phyloP scores from a whole-genome alignment of 1,140 invertebrate genomes.

The Dendrolimus punctatus region DNA sequence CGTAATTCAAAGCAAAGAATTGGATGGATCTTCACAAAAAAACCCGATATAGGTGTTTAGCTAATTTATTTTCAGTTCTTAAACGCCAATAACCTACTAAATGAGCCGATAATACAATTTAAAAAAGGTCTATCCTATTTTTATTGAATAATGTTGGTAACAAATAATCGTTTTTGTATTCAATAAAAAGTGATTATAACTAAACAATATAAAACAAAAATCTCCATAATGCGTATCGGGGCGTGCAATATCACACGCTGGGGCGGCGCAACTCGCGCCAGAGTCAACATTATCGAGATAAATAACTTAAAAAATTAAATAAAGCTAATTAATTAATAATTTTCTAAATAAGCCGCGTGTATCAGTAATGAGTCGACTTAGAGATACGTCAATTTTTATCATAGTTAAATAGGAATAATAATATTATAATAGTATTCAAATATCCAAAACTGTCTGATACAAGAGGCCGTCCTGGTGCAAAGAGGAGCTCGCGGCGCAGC shows the following conservation, averaged over 20 bases:
- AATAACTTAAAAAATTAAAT: slow-evolving; percentile 65
- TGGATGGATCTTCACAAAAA: slow-evolving; percentile 17
- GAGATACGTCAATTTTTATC: slow-evolving; percentile 15
- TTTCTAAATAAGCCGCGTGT: slow-evolving; percentile 46
- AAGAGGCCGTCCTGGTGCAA: slow-evolving; percentile 31
- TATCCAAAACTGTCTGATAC: slow-evolving; percentile 37
- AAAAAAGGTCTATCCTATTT: slow-evolving; percentile 65
- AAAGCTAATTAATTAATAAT: slow-evolving; percentile 59
- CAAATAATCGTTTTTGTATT: slow-evolving; percentile 66
- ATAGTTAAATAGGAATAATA: slow-evolving; percentile 25
- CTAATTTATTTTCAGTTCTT: slow-evolving; percentile 72
- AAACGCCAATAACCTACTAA: slow-evolving; percentile 70
- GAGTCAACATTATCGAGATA: slow-evolving; percentile 37
- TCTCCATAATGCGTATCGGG: slow-evolving; percentile 39
- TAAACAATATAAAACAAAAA: slow-evolving; percentile 58
- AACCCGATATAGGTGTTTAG: slow-evolving; percentile 55
- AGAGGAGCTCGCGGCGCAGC: slow-evolving; percentile 14
- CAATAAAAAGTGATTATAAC: slow-evolving; percentile 57
- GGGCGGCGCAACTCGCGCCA: slow-evolving; percentile 2
- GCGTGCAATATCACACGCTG: slow-evolving; percentile 3
- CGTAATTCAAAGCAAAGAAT: no score
- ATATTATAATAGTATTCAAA: slow-evolving; percentile 14
- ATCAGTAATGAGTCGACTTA: slow-evolving; percentile 43
- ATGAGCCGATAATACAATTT: slow-evolving; percentile 72
- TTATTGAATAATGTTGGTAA: slow-evolving; percentile 71